phyloP scores from a whole-genome alignment of 2,113 vertebrate genomes.

The human region GRCh38 chr18:76562501-76563000 shows the following conservation, averaged over 20 bases:
- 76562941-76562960: background rate
- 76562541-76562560: no score
- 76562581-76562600: no score
- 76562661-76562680: no score
- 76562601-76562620: no score
- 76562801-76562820: background rate
- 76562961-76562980: accelerated
- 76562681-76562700: no score
- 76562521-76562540: background rate
- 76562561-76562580: background rate
- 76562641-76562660: no score
- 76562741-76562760: no score
- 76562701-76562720: background rate
- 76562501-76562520: no score
- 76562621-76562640: no score
- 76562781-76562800: background rate
- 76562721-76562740: background rate
- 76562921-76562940: accelerated
- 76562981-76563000: accelerated
- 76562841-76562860: background rate
- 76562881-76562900: background rate
- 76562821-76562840: background rate
- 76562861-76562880: background rate
- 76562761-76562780: no score
- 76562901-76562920: background rate